These are phyloP conservation scores for Poeciliopsis retropinna DNA, from an alignment of 2,113 vertebrate species.

Conservation along the genomic window DNA sequence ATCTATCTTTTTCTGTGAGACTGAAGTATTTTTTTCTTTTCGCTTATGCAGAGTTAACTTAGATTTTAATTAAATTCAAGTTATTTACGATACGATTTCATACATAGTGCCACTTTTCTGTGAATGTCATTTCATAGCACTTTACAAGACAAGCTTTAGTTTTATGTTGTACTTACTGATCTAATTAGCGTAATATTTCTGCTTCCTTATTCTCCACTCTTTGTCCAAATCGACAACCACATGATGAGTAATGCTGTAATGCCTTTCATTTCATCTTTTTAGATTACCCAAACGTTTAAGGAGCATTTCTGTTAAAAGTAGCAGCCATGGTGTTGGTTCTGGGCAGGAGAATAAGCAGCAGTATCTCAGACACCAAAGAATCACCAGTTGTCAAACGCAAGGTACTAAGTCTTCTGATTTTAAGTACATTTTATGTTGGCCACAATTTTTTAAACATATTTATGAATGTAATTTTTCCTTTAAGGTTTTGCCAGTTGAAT, in stretches of 20 bases:
- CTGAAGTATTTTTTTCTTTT: background rate
- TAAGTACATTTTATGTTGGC: background rate
- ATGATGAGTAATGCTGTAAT: background rate
- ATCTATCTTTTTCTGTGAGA: background rate
- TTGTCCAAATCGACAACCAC: background rate
- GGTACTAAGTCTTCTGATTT: slow-evolving; percentile 64
- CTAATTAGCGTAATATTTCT: slow-evolving; percentile 12
- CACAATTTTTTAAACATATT: background rate
- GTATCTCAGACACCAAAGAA: slow-evolving; percentile 90
- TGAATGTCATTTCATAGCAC: background rate
- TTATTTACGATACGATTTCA: too few relatives aligned
- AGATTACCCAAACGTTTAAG: slow-evolving; percentile 35
- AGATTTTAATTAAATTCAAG: background rate
- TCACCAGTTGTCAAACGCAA: slow-evolving; percentile 97
- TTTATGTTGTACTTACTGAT: background rate
- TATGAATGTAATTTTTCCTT: slow-evolving; percentile 17
- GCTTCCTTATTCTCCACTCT: background rate
- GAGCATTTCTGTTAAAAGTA: slow-evolving; percentile 64
- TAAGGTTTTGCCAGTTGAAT: slow-evolving; percentile 96
- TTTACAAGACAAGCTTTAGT: background rate
- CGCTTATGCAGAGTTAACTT: background rate
- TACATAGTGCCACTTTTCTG: background rate
- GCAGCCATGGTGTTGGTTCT: slow-evolving; percentile 97
- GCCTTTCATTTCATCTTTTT: slow-evolving; percentile 3
- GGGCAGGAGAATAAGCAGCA: slow-evolving; percentile 94